Conservation (phyloP, 1,140 invertebrate species). For the Antheraea pernyi region DNA sequence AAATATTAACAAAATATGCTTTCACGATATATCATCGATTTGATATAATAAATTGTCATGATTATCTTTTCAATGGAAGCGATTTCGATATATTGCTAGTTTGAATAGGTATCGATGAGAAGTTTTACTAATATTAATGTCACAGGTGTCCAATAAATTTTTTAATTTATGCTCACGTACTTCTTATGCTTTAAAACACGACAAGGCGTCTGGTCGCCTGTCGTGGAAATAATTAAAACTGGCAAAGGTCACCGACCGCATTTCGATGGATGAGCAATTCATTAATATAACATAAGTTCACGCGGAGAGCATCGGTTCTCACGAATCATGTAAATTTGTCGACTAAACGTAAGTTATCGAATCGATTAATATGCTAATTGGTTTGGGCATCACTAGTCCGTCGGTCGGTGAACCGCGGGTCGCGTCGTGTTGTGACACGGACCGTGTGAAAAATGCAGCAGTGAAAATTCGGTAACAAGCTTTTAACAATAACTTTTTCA, state of each 20-base stretch:
- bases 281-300: conserved; percentile 79
- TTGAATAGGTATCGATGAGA: conserved; percentile 15
- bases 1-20: conserved; percentile 8
- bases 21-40: conserved; percentile 4
- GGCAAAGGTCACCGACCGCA: conserved; percentile 57
- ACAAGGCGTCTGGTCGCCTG: conserved; percentile 26
- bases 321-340: conserved; percentile 78
- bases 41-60: conserved; percentile 9
- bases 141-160: conserved; percentile 9
- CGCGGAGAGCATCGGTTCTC: conserved; percentile 68
- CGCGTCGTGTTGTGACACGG: conserved; percentile 61
- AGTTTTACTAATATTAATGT: conserved; percentile 17
- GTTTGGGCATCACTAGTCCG: conserved; percentile 69
- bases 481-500: background rate
- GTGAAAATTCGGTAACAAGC: background rate
- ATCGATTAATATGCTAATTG: conserved; percentile 79
- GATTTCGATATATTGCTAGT: conserved; percentile 13
- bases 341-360: conserved; percentile 76
- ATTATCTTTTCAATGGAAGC: conserved; percentile 16
- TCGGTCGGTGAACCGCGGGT: conserved; percentile 68
- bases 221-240: conserved; percentile 58
- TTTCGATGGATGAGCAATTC: conserved; percentile 68
- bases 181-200: background rate
- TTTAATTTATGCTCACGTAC: background rate
- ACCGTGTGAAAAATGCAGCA: conserved; percentile 55